These are phyloP conservation scores for Listrodromus nycthemerus DNA, from an alignment of 2,888 invertebrate genomes.

Conservation along the genomic window DNA sequence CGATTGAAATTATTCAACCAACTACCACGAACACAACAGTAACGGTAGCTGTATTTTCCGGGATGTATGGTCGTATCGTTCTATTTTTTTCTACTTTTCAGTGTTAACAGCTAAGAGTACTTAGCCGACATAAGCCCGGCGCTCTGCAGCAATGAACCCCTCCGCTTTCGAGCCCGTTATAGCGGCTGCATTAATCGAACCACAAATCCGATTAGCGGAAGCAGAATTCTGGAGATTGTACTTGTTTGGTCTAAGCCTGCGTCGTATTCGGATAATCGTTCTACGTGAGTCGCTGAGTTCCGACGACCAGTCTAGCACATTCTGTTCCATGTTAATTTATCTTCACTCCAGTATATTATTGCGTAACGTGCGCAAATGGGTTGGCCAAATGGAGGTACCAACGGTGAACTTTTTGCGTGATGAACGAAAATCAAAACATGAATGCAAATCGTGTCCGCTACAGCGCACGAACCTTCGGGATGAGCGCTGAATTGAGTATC, in stretches of 20 bases:
- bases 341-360: background rate
- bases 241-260: background rate
- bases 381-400: background rate
- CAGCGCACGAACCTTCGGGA: background rate
- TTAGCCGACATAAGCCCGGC: background rate
- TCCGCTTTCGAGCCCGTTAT: background rate
- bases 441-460: background rate
- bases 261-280: background rate
- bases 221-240: background rate
- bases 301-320: too few relatives aligned
- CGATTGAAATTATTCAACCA: too few relatives aligned
- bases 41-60: too few relatives aligned
- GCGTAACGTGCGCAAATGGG: conserved; percentile 1
- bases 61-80: background rate
- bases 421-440: background rate
- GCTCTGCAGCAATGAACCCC: background rate
- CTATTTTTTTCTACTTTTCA: background rate
- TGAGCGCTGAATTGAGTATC: conserved; percentile 57
- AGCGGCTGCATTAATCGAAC: background rate
- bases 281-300: background rate
- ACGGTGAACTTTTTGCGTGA: background rate
- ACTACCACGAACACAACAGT: too few relatives aligned
- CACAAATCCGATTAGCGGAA: background rate
- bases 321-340: background rate
- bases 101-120: background rate